Evolutionary conservation across 1,140 invertebrate genomes (phyloP).

Genomic region (Drosophila sturtevanti): DNA sequence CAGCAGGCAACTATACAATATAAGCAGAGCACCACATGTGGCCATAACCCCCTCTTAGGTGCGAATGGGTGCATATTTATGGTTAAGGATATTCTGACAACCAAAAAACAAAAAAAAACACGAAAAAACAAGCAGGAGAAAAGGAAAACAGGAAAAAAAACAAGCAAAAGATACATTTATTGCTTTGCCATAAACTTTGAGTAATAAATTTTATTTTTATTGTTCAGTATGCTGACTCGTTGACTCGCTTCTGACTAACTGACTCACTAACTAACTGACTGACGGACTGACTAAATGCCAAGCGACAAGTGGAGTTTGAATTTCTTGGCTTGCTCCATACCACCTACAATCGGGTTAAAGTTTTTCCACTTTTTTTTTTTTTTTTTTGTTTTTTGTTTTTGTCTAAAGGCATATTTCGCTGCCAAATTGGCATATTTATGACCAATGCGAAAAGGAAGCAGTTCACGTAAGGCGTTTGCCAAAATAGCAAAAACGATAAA

Average conservation of each 20-base stretch:
- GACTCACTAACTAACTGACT: conserved; percentile 32
- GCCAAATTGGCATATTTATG: conserved; percentile 78
- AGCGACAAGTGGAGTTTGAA: conserved; percentile 10
- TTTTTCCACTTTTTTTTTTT: not conserved
- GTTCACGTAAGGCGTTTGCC: conserved; percentile 62
- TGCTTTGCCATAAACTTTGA: conserved; percentile 75
- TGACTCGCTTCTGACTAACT: conserved; percentile 41
- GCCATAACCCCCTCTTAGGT: conserved; percentile 47
- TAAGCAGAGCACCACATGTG: conserved; percentile 57
- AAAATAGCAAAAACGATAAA: conserved; percentile 76
- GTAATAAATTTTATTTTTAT: conserved; percentile 79
- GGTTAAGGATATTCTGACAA: conserved; percentile 57
- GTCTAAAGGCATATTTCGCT: conserved; percentile 9
- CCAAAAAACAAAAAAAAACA: conserved; percentile 33
- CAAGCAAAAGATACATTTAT: conserved; percentile 70
- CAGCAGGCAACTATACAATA: conserved; percentile 44
- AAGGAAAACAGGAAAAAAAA: conserved; percentile 51
- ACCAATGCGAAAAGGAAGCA: conserved; percentile 36
- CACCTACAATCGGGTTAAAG: conserved; percentile 32
- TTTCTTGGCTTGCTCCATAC: not conserved
- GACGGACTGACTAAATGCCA: conserved; percentile 9
- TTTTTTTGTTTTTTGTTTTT: not conserved
- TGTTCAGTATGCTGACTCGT: conserved; percentile 59
- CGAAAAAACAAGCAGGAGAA: not conserved
- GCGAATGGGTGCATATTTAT: conserved; percentile 78